Evolutionary conservation across 2,113 vertebrate genomes (phyloP).

Genomic region (Lepus timidus): DNA sequence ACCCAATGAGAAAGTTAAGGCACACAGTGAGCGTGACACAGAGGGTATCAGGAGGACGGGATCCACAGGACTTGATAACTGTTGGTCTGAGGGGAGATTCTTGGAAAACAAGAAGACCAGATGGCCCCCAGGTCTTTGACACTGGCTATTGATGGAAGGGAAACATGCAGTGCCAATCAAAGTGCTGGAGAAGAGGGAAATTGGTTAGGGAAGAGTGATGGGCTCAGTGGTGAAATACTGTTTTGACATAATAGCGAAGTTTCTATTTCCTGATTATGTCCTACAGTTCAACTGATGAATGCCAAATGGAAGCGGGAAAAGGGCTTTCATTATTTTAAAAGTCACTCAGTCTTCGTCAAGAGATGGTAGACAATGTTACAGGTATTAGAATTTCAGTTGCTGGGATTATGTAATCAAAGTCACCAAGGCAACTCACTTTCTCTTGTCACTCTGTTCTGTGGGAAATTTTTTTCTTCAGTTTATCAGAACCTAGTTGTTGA

Average conservation of each 20-base stretch:
- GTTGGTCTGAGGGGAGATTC: no score
- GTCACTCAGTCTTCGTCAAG: background rate
- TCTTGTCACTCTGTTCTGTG: background rate
- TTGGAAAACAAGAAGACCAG: background rate
- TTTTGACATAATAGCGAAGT: background rate
- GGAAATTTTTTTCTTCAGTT: background rate
- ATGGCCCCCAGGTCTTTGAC: background rate
- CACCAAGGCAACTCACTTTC: background rate
- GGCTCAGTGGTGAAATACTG: background rate
- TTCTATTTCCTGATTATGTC: background rate
- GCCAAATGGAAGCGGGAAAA: background rate
- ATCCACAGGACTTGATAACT: accelerated
- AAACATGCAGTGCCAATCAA: background rate
- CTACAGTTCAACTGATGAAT: background rate
- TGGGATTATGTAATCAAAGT: background rate
- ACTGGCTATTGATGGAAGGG: background rate
- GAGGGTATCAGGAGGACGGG: background rate
- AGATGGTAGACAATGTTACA: background rate
- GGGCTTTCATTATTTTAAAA: background rate
- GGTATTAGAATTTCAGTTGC: background rate
- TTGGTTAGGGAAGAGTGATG: background rate
- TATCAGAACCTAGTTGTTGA: background rate
- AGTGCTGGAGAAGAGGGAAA: background rate
- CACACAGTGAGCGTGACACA: background rate
- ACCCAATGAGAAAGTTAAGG: background rate